Evolutionary conservation across 2,888 invertebrate genomes (phyloP).

Genomic region (Mesorhabditis belari): DNA sequence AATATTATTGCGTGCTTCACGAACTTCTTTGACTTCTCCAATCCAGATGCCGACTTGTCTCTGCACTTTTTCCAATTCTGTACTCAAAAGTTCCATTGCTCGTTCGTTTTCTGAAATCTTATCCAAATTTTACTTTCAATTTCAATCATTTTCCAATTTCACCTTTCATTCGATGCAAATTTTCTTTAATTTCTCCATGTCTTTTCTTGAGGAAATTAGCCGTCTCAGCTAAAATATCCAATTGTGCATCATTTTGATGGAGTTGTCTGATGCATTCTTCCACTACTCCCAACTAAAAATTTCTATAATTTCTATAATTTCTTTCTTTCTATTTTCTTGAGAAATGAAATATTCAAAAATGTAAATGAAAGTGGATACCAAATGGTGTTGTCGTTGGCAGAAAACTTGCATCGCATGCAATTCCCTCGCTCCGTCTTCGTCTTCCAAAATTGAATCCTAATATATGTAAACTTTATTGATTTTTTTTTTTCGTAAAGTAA

Average conservation of each 20-base stretch:
- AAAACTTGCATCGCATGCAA: not conserved
- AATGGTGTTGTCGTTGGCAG: not conserved
- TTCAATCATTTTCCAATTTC: too few relatives aligned
- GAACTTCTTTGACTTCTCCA: not conserved
- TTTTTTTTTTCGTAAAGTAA: too few relatives aligned
- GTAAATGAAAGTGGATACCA: too few relatives aligned
- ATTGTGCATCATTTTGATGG: not conserved
- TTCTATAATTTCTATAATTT: too few relatives aligned
- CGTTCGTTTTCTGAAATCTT: too few relatives aligned
- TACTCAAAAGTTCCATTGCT: not conserved
- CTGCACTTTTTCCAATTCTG: not conserved
- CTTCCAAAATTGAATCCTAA: too few relatives aligned
- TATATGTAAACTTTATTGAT: too few relatives aligned
- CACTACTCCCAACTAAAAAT: not conserved
- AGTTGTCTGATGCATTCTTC: not conserved
- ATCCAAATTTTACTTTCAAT: not conserved
- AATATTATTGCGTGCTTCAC: not conserved
- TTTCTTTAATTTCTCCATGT: not conserved
- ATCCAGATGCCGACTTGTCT: not conserved
- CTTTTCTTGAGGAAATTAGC: not conserved
- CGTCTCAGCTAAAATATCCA: not conserved
- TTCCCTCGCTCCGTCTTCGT: not conserved
- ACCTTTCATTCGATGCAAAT: not conserved
- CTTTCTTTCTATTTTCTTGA: too few relatives aligned
- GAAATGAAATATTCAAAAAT: too few relatives aligned